Evolutionary conservation across 2,888 invertebrate species (phyloP).

Genomic region (Pseudeuparius sepicola): DNA sequence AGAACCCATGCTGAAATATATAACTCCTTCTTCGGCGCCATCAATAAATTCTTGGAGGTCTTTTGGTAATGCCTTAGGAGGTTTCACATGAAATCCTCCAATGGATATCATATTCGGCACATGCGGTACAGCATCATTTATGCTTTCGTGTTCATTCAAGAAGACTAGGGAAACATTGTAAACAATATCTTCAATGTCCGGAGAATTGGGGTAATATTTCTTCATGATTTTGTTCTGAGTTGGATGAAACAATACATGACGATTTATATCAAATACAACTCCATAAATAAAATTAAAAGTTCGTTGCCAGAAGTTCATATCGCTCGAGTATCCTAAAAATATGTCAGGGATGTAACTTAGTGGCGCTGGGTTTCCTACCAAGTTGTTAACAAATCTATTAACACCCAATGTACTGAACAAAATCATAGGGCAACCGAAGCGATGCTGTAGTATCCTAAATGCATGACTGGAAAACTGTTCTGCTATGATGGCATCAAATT

Average conservation of each 20-base stretch:
- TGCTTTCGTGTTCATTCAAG: constrained; percentile 41
- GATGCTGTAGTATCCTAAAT: constrained; percentile 32
- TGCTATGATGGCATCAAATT: constrained; percentile 34
- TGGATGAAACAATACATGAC: constrained; percentile 23
- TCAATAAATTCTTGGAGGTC: constrained; percentile 46
- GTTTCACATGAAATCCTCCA: constrained; percentile 43
- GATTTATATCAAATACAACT: constrained; percentile 11
- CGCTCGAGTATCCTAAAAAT: constrained; percentile 34
- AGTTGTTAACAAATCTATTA: constrained; percentile 39
- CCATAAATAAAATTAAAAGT: constrained; percentile 40
- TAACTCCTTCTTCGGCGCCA: constrained; percentile 43
- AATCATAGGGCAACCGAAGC: constrained; percentile 33
- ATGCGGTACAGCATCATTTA: constrained; percentile 41
- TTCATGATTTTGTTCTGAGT: constrained; percentile 26
- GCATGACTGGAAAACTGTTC: constrained; percentile 43
- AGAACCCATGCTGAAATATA: constrained; percentile 52
- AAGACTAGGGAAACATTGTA: constrained; percentile 29
- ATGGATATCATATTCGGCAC: constrained; percentile 48
- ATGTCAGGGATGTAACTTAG: constrained; percentile 43
- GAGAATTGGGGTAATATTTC: constrained; percentile 29
- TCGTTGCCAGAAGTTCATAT: no score
- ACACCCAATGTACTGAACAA: constrained; percentile 38
- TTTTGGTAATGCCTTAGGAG: constrained; percentile 28
- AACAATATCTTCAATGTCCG: constrained; percentile 23
- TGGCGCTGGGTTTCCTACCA: constrained; percentile 41